Base-by-base conservation (phyloP, 2,888 invertebrate genomes). In the Barypeithes pellucidus region DNA sequence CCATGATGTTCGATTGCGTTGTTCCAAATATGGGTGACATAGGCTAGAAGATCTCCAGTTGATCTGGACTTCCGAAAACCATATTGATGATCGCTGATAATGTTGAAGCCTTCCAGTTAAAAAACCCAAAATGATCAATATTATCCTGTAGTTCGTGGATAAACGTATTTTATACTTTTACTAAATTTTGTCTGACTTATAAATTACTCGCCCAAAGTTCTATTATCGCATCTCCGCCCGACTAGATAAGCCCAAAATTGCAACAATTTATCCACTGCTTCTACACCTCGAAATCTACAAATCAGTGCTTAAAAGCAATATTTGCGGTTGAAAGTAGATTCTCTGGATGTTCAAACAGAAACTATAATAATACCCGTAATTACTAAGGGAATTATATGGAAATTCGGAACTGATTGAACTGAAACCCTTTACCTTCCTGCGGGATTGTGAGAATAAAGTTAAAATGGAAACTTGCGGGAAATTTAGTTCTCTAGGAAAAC, bases 311-410 rank as follows among this genome's bases (percentile, higher is more conserved):
- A 65, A 65, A 71, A 65, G 70, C 70, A 71, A 71, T 71, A 71
- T 65, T 71, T 71, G 65, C 65, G 62, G 70, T 71, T 65, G 59
- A 63, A 57, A 71, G 65, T 71, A 65, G 65, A 71, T 71, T 71
- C 70, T 43, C 65, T 47, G 59, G 57, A 65, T 65, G 60, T 65
- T 65, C 65, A 59, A 41, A 54, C 65, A 47, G 52, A 65, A 71
- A 65, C 70, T 59, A 65, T 45, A 71, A 65, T 65, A 71, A 71
- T 65, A 47, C 70, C 59, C 18, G 70, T 63, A 71, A 71, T 71
- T 71, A 71, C 36, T 63, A 41, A 20, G 70, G 59, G 70, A 63
- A 71, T 71, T 71, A 59, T 71, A 59, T 63, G 70, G 70, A 71
- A 71, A 71, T 65, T 65, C 50, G 70, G 59, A 59, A 59, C 70